phyloP scores from a whole-genome alignment of 2,888 invertebrate species.

The Camponotus fellah region DNA sequence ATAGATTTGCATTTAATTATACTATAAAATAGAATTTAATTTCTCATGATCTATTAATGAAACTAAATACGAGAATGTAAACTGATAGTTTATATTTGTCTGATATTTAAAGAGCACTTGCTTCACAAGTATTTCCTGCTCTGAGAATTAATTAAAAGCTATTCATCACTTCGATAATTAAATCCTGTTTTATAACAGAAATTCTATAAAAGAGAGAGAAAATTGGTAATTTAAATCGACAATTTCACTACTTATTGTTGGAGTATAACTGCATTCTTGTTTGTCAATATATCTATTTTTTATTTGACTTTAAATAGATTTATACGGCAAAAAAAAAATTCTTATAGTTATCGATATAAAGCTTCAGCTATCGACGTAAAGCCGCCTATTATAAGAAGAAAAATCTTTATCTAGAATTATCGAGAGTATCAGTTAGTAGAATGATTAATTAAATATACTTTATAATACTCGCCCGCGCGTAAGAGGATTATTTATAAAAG shows the following conservation, averaged over 20 bases:
- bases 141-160: not conserved
- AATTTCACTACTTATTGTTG: not conserved
- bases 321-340: not conserved
- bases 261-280: not conserved
- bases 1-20: slow-evolving; percentile 7
- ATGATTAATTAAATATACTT: not conserved
- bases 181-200: slow-evolving; percentile 4
- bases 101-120: slow-evolving; percentile 3
- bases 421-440: not conserved
- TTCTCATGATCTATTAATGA: not conserved
- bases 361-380: not conserved
- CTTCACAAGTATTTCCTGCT: not conserved
- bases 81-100: not conserved
- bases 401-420: not conserved
- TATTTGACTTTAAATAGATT: not conserved
- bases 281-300: slow-evolving; percentile 15
- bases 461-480: not conserved
- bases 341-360: not conserved
- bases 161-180: slow-evolving; percentile 21
- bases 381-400: not conserved
- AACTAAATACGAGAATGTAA: not conserved
- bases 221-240: slow-evolving; percentile 30
- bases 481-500: not conserved
- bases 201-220: not conserved
- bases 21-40: not conserved